Conservation (phyloP, 2,888 invertebrate species). For the Ectropis crepuscularia region DNA sequence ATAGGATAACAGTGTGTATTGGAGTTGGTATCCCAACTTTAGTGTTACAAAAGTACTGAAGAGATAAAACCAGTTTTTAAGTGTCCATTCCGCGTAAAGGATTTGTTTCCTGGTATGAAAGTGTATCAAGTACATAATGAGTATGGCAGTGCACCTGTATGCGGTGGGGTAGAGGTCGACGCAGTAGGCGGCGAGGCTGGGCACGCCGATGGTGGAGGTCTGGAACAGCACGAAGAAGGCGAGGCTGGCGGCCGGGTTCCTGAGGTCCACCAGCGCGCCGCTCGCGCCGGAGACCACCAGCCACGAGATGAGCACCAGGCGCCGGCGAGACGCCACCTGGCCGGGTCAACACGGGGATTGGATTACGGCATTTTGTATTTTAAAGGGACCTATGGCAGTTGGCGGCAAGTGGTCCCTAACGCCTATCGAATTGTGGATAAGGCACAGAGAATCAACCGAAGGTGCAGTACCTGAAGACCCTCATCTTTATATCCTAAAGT, state of each 20-base stretch:
- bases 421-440: too few species aligned
- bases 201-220: constrained; percentile 53
- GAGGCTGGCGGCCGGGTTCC: constrained; percentile 54
- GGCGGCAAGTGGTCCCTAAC: neutral
- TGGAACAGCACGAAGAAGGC: constrained; percentile 60
- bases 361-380: too few species aligned
- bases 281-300: constrained; percentile 79
- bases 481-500: too few species aligned
- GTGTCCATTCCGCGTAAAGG: neutral
- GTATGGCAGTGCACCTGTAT: constrained; percentile 51
- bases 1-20: too few species aligned
- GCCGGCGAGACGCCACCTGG: constrained; percentile 75
- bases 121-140: neutral
- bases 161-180: constrained; percentile 66
- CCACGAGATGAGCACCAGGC: constrained; percentile 69
- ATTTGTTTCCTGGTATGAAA: neutral
- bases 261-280: constrained; percentile 78
- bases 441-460: too few species aligned
- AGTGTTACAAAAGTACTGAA: too few species aligned
- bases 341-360: too few species aligned
- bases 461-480: too few species aligned
- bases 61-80: too few species aligned
- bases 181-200: constrained; percentile 58
- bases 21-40: too few species aligned
- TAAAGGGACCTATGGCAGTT: too few species aligned